Conservation (phyloP, 2,797 vertebrate species). For the Staurois parvus region DNA sequence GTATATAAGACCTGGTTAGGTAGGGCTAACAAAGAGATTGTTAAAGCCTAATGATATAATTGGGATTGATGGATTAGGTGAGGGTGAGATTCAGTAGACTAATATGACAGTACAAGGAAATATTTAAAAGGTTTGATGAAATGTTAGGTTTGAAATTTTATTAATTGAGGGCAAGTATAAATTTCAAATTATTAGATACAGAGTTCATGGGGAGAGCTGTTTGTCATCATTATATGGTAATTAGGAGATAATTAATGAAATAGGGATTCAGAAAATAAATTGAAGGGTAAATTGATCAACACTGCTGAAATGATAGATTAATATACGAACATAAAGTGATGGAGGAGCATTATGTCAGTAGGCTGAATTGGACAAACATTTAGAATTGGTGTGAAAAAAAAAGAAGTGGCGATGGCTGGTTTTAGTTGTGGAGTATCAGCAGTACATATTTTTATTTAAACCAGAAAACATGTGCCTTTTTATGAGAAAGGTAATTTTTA, state of each 20-base stretch:
- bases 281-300: not conserved
- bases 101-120: not conserved
- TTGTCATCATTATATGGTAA: constrained; percentile 2
- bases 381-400: not conserved
- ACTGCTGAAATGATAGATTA: not conserved
- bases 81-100: constrained; percentile 2
- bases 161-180: not conserved
- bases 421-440: no score
- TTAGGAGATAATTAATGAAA: not conserved
- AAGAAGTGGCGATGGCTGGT: no score
- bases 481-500: no score
- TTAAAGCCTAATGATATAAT: not conserved
- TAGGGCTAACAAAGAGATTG: not conserved
- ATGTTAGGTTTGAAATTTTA: not conserved
- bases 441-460: no score
- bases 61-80: not conserved
- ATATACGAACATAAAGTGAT: not conserved
- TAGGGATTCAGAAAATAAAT: not conserved
- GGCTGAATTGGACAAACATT: not conserved
- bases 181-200: not conserved
- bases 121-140: constrained; percentile 15
- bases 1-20: not conserved
- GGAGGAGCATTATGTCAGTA: not conserved
- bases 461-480: no score
- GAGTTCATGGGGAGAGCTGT: not conserved